Percentiles rank a stretch among this genome's conserved stretches.
Evolutionary conservation across 92 coral and sea anemone species (phyloP).

Genomic region (Phenganax marumi): DNA sequence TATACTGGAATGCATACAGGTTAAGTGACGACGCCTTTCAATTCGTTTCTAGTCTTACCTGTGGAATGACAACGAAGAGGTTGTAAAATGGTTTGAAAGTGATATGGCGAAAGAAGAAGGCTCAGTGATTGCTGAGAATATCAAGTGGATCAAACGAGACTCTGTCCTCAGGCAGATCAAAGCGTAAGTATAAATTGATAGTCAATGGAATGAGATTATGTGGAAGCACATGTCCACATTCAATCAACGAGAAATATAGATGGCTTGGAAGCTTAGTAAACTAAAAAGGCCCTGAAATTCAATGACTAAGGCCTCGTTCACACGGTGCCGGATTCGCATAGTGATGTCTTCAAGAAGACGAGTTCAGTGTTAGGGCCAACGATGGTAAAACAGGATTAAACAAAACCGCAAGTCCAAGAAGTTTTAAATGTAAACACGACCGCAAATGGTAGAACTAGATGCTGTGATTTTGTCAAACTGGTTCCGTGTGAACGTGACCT

Average conservation of each 20-base stretch:
- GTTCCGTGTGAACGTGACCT: background rate
- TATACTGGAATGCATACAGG: background rate
- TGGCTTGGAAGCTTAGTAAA: too few species aligned
- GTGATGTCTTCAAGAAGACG: too few species aligned
- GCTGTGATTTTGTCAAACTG: background rate
- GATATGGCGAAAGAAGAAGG: conserved; percentile 73
- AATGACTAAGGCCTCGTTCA: too few species aligned
- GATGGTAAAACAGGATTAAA: too few species aligned
- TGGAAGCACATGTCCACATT: too few species aligned
- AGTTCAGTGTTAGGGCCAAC: too few species aligned
- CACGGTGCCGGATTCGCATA: too few species aligned
- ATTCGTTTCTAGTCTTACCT: conserved; percentile 66
- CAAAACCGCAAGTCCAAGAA: too few species aligned
- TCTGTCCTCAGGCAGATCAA: conserved; percentile 87
- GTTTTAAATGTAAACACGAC: background rate
- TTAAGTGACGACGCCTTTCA: background rate
- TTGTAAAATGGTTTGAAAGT: conserved; percentile 89
- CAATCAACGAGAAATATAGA: too few species aligned
- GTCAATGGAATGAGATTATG: too few species aligned
- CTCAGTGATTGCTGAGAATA: conserved; percentile 88
- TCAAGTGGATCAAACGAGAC: conserved; percentile 95
- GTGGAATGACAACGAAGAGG: conserved; percentile 91
- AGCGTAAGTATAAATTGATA: conserved; percentile 62
- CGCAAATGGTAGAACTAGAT: background rate
- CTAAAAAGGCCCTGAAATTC: too few species aligned